A percentile compares a stretch with the other conserved stretches of the same genome.
Evolutionary conservation across 2,113 vertebrate genomes (phyloP).

Genomic region (Xerus inauris): DNA sequence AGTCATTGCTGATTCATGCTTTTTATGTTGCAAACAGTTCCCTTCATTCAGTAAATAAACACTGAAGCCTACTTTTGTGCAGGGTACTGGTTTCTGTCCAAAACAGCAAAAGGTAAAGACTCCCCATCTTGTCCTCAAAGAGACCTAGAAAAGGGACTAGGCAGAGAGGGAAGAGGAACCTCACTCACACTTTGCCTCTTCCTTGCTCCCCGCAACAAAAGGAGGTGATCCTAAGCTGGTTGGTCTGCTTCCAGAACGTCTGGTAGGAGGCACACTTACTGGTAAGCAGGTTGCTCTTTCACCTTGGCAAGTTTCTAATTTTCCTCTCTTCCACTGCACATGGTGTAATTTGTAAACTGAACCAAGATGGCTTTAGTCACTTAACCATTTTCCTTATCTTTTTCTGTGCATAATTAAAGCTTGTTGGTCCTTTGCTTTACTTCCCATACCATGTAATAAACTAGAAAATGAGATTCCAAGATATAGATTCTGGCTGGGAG

Average conservation of each 20-base stretch:
- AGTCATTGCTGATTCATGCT: background rate
- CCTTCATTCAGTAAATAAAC: background rate
- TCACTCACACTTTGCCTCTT: background rate
- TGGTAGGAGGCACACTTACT: background rate
- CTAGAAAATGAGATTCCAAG: background rate
- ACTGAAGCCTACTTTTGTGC: background rate
- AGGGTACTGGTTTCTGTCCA: background rate
- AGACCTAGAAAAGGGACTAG: background rate
- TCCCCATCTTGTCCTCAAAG: background rate
- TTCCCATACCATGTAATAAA: background rate
- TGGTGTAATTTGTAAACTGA: background rate
- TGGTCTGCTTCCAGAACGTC: background rate
- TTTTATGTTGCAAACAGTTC: background rate
- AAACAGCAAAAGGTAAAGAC: background rate
- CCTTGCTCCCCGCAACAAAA: background rate
- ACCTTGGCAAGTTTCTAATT: background rate
- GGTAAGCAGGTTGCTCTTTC: background rate
- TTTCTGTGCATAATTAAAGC: background rate
- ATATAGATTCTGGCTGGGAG: background rate
- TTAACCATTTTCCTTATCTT: background rate
- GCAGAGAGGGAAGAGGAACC: background rate
- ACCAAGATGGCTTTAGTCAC: background rate
- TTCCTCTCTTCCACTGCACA: background rate
- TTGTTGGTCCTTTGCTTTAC: background rate
- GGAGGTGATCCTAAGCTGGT: background rate